These are phyloP conservation scores for Crematogaster levior DNA, from an alignment of 2,888 invertebrate genomes.

Conservation along the genomic window DNA sequence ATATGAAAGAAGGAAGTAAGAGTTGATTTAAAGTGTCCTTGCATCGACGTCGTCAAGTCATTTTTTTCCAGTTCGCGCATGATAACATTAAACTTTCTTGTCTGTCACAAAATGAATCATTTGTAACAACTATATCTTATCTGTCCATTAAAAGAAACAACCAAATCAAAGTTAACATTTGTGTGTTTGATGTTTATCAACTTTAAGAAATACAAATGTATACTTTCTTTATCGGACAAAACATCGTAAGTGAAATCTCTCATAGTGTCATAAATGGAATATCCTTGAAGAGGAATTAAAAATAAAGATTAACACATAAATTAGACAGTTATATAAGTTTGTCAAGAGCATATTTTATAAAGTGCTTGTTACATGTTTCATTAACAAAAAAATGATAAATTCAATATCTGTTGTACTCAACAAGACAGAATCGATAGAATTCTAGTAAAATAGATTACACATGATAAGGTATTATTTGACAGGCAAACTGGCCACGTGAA, in stretches of 20 bases:
- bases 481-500: too few species aligned
- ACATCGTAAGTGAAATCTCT: background rate
- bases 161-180: conserved; percentile 8
- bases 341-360: background rate
- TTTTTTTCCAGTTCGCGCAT: background rate
- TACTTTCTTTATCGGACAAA: background rate
- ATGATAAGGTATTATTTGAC: too few species aligned
- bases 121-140: conserved; percentile 41
- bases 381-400: background rate
- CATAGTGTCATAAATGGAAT: background rate
- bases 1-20: background rate
- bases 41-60: background rate
- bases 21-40: conserved; percentile 24
- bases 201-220: background rate
- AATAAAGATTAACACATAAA: background rate
- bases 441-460: background rate
- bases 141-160: conserved; percentile 21
- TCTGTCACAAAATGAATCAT: too few species aligned
- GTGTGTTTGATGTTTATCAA: background rate
- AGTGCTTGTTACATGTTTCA: background rate
- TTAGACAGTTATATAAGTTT: background rate
- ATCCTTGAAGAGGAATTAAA: background rate
- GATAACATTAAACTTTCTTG: background rate
- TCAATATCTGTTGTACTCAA: background rate
- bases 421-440: background rate